Evolutionary conservation across 2,888 invertebrate species (phyloP).

Genomic region (Bembecia ichneumoniformis): DNA sequence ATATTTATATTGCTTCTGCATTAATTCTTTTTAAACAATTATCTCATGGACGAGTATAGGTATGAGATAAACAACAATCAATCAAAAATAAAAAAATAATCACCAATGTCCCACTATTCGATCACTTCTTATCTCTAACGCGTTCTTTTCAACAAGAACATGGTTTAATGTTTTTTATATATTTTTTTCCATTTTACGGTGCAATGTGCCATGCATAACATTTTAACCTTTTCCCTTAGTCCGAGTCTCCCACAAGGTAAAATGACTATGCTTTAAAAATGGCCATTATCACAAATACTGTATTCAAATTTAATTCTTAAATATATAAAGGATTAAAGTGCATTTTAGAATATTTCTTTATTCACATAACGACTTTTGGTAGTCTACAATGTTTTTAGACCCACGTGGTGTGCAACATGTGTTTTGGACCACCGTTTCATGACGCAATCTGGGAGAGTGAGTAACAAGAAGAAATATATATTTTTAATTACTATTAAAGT

Average conservation of each 20-base stretch:
- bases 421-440: slow-evolving; percentile 50
- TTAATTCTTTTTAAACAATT: no score
- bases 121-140: no score
- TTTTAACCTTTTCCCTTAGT: slow-evolving; percentile 55
- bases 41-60: no score
- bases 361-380: not conserved
- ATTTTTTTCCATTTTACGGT: slow-evolving; percentile 28
- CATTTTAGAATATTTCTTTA: no score
- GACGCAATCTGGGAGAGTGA: slow-evolving; percentile 55
- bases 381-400: slow-evolving; percentile 24
- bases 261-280: slow-evolving; percentile 6
- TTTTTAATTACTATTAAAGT: not conserved
- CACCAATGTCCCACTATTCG: no score
- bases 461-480: slow-evolving; percentile 28
- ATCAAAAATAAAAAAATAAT: no score
- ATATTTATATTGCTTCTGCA: no score
- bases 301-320: not conserved
- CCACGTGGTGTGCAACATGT: slow-evolving; percentile 67
- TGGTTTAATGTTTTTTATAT: slow-evolving; percentile 13
- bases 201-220: slow-evolving; percentile 59
- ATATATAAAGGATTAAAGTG: no score
- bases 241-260: slow-evolving; percentile 68
- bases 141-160: no score
- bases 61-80: no score
- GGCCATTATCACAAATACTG: not conserved